These are phyloP conservation scores for Calephelis nemesis DNA, from an alignment of 1,140 invertebrate genomes.

Conservation along the genomic window DNA sequence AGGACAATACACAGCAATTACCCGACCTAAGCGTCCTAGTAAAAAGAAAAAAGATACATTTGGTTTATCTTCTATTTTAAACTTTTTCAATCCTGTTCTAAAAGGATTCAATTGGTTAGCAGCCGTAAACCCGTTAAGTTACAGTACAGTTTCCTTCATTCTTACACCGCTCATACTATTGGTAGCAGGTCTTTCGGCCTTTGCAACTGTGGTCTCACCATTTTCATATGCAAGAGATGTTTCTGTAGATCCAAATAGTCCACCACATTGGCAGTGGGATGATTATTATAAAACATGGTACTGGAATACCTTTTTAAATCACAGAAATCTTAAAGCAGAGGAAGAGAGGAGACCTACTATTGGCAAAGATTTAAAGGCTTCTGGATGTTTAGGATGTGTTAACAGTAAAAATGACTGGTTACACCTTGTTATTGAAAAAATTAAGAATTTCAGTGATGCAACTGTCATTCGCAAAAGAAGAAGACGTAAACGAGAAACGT, in stretches of 20 bases:
- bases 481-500: conserved; percentile 51
- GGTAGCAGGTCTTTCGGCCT: conserved; percentile 55
- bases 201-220: conserved; percentile 56
- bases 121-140: conserved; percentile 61
- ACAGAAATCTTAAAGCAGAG: conserved; percentile 23
- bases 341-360: neutral
- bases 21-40: conserved; percentile 42
- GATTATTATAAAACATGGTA: conserved; percentile 54
- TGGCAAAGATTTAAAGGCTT: neutral
- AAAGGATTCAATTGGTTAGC: conserved; percentile 60
- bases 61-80: conserved; percentile 51
- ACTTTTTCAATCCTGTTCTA: conserved; percentile 61
- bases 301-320: conserved; percentile 45
- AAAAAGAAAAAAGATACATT: conserved; percentile 57
- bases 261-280: conserved; percentile 59
- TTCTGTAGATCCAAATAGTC: conserved; percentile 47
- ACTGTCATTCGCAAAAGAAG: conserved; percentile 22
- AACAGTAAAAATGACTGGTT: conserved; percentile 15
- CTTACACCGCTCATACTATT: conserved; percentile 61
- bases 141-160: conserved; percentile 58
- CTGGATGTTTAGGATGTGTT: neutral
- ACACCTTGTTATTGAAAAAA: neutral
- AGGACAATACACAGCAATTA: conserved; percentile 37
- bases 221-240: conserved; percentile 58
- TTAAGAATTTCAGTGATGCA: conserved; percentile 13